phyloP scores from a whole-genome alignment of 2,113 vertebrate genomes.

The Protobothrops flavoviridis region DNA sequence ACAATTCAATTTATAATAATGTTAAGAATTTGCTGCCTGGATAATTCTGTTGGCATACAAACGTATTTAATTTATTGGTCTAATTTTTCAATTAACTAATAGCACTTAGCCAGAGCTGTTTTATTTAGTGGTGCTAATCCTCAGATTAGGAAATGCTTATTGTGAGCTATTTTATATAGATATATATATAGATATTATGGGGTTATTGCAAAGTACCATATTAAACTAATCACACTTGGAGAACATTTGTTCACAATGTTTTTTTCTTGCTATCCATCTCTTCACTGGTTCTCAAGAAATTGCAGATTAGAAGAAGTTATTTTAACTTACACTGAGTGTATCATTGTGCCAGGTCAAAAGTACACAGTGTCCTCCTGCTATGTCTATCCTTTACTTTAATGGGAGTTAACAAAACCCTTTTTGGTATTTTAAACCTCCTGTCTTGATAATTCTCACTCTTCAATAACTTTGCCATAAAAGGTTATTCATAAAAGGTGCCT shows the following conservation, averaged over 20 bases:
- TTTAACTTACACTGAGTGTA: background rate
- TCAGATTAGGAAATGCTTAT: background rate
- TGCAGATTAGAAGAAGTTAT: background rate
- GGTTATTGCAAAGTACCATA: background rate
- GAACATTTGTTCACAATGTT: background rate
- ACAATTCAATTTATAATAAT: background rate
- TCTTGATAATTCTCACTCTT: background rate
- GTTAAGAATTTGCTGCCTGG: background rate
- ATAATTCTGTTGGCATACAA: background rate
- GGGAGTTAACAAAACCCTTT: background rate
- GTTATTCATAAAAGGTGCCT: background rate
- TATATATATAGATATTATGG: background rate
- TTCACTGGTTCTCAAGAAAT: background rate
- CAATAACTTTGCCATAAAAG: constrained; percentile 11
- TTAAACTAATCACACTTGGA: background rate
- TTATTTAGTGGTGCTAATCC: background rate
- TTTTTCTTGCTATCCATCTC: background rate
- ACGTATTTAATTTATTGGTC: background rate
- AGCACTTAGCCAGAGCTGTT: background rate
- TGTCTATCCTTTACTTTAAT: background rate
- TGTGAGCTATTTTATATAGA: background rate
- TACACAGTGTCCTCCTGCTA: background rate
- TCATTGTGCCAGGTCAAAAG: background rate
- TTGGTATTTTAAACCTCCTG: constrained; percentile 15
- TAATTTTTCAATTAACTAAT: background rate